Evolutionary conservation across 1,140 invertebrate genomes (phyloP), one percentile per base, ranked within the genome.

Genomic region (Yoshiicerus persimilis): DNA sequence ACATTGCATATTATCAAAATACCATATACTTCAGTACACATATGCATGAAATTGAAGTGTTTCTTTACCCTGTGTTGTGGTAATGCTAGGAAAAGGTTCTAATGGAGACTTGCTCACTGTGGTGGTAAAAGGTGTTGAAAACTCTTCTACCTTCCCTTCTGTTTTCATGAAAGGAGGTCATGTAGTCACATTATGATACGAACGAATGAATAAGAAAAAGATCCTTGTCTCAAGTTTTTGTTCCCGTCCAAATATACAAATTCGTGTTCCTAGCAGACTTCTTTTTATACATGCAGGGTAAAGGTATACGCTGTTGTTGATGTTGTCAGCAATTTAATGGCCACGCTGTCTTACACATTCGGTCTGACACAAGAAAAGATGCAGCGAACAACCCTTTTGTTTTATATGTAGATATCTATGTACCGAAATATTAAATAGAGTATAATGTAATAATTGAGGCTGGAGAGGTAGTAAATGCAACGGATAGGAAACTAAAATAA

Each of bases 81-180:
- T 32, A 70, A 16, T 2, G 16, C 11, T 16, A 16, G 30, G 66
- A 13, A 16, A 16, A 27, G 25, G 30, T 36, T 80, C 32, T 80
- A 80, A 80, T 80, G 75, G 75, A 80, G 75, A 80, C 75, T 80
- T 80, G 5, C n/a, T n/a, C 16, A 34, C 4, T 36, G n/a, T 20
- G 32, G 34, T 70, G 16, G 66, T 70, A 70, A 80, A 80, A 80
- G 75, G 75, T 80, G 75, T 80, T 80, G 75, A 80, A 80, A 80
- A 80, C 16, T n/a, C 27, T 80, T 80, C 30, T 70, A 13, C 66
- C 66, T 70, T 70, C 25, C 30, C 38, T 80, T 80, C 38, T 80
- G 75, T 80, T 80, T 75, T 80, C 32, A 80, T 38, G 34, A 80
- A 80, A 80, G 32, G 34, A 80, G 75, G 75, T 80, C 75, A 80